Evolutionary conservation across 2,888 invertebrate species (phyloP), one percentile per base, ranked within the genome.

Genomic region (Pyrocoelia pectoralis): DNA sequence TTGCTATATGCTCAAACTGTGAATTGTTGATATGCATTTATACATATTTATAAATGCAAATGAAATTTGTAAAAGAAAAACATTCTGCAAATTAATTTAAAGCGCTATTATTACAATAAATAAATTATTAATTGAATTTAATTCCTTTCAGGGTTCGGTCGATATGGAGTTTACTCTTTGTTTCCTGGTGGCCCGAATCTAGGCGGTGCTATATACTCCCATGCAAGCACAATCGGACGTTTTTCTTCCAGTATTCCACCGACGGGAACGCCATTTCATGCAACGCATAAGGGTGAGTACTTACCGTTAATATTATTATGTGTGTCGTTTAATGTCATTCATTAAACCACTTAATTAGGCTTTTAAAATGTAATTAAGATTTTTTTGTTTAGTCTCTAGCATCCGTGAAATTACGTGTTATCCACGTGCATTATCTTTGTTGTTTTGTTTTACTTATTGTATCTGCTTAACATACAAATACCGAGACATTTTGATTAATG

Each of bases 151-250:
- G 89, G 88, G 83, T 86, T 87, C 77, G 84, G 85, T 77, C 86
- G 89, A 72, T 89, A 88, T 80, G 89, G 89, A 70, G 84, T 89
- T 68, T 90, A 89, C 79, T 89, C 89, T 71, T 82, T 89, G 80
- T 89, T 89, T 81, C 89, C 87, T 62, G 81, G 80, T 8, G 77
- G 77, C 13, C 77, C 82, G 70, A 81, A 77, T 75, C 82, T 82
- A 63, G 81, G 81, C 50, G 81, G 80, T 66, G 79, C 82, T 61
- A 73, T 81, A 66, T 82, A 82, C 69, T 80, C 81, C 40, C 82
- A 82, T 71, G 69, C 77, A 51, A 79, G 79, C 65, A 76, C 80
- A 24, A 78, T 81, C 68, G 80, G 81, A 43, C 76, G 81, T 51
- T 81, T 81, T 68, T 76, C 80, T 49, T 77, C 80, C 54, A 77